A percentile compares a stretch with the other conserved stretches of the same genome.
These are phyloP conservation scores for Eciton burchellii DNA, from an alignment of 1,140 invertebrate species.

Conservation along the genomic window DNA sequence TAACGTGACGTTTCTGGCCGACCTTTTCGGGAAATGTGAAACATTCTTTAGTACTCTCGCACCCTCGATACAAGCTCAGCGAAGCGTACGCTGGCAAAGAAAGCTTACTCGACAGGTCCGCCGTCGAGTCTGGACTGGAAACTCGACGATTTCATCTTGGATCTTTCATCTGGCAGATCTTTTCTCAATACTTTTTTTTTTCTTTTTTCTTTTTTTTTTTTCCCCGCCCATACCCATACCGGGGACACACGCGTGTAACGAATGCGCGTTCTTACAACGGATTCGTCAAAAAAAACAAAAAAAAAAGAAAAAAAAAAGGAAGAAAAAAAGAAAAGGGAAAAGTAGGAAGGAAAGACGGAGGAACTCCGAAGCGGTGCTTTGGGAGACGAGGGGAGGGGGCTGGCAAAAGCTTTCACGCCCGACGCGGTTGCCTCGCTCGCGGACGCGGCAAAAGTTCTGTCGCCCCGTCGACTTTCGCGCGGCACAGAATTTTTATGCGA, in stretches of 20 bases:
- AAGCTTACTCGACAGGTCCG: not conserved
- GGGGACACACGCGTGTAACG: conserved; percentile 10
- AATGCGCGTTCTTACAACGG: conserved; percentile 40
- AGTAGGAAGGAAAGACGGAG: too few relatives aligned
- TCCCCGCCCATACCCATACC: not conserved
- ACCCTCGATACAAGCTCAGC: not conserved
- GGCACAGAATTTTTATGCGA: conserved; percentile 44
- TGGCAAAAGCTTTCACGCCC: conserved; percentile 16
- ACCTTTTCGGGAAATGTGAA: not conserved
- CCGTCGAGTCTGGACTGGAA: conserved; percentile 1
- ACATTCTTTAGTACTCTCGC: not conserved
- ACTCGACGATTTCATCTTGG: conserved; percentile 34
- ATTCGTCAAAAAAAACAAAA: conserved; percentile 28
- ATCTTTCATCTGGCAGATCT: conserved; percentile 3
- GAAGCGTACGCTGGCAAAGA: not conserved
- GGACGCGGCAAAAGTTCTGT: conserved; percentile 21
- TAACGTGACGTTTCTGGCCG: not conserved
- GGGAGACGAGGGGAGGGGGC: conserved; percentile 4
- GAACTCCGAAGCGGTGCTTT: not conserved
- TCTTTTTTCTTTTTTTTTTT: too few relatives aligned
- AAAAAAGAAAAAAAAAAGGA: not conserved
- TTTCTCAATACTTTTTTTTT: not conserved
- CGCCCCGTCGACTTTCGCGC: conserved; percentile 34
- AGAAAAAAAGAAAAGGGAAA: not conserved
- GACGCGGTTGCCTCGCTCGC: conserved; percentile 9